Conservation (phyloP, 1,140 invertebrate genomes). For the Zaprionus nigranus region DNA sequence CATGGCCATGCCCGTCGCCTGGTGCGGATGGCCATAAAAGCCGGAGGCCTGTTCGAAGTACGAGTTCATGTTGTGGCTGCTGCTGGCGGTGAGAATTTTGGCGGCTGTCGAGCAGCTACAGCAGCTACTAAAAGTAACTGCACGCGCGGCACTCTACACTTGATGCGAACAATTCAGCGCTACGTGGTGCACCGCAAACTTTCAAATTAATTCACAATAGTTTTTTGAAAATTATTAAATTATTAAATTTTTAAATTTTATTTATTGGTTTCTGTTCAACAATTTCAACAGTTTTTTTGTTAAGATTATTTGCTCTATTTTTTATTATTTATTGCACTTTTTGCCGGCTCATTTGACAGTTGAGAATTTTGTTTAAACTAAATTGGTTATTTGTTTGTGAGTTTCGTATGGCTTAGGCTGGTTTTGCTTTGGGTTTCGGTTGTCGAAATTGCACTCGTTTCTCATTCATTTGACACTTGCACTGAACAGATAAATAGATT, state of each 20-base stretch:
- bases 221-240: constrained; percentile 17
- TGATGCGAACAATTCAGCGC: constrained; percentile 16
- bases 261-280: neutral
- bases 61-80: constrained; percentile 91
- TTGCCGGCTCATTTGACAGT: constrained; percentile 27
- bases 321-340: constrained; percentile 62
- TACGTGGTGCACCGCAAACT: neutral
- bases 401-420: constrained; percentile 71
- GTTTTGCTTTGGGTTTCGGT: constrained; percentile 51
- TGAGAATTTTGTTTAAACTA: neutral
- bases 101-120: constrained; percentile 66
- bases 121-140: constrained; percentile 47
- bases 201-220: neutral
- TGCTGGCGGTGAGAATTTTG: constrained; percentile 84
- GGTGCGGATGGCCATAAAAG: constrained; percentile 95
- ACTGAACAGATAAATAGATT: constrained; percentile 3
- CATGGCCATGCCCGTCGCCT: constrained; percentile 86
- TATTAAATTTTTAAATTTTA: neutral
- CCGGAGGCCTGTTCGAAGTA: constrained; percentile 96
- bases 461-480: constrained; percentile 62
- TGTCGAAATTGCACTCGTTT: constrained; percentile 68
- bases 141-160: constrained; percentile 36
- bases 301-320: neutral
- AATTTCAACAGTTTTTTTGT: neutral
- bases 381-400: neutral